Evolutionary conservation across 2,797 vertebrate genomes (phyloP).

Genomic region (Rhynchotus rufescens): DNA sequence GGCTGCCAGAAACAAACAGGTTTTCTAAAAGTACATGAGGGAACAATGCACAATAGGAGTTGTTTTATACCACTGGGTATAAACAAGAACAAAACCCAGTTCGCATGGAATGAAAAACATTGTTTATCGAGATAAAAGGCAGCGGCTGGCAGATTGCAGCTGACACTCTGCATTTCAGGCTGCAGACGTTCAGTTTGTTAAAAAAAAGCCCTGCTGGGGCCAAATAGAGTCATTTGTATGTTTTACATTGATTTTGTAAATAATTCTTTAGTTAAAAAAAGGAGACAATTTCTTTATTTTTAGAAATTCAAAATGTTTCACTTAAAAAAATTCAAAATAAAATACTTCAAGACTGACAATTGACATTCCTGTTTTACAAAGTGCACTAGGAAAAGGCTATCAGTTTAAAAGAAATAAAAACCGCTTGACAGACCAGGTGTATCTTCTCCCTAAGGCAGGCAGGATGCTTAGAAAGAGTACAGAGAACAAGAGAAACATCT

Average conservation of each 20-base stretch:
- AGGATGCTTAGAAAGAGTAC: constrained; percentile 7
- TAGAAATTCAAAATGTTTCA: not conserved
- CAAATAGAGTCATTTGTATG: not conserved
- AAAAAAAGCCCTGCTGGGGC: not conserved
- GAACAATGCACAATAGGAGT: constrained; percentile 62
- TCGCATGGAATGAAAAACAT: constrained; percentile 45
- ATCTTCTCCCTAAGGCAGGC: not conserved
- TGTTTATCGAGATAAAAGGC: not conserved
- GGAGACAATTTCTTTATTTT: not conserved
- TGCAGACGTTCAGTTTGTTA: not conserved
- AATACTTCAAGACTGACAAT: not conserved
- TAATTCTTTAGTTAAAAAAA: not conserved
- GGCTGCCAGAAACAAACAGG: constrained; percentile 36
- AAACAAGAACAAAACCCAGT: constrained; percentile 52
- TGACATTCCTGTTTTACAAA: not conserved
- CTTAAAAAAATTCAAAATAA: not conserved
- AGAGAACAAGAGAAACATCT: not conserved
- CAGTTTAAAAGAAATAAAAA: not conserved
- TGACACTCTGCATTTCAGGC: not conserved
- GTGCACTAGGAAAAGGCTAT: not conserved
- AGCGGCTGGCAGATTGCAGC: not conserved
- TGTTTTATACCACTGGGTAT: not conserved
- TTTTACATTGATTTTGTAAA: not conserved
- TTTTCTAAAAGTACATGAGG: constrained; percentile 39
- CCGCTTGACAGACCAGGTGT: not conserved